A percentile compares a stretch with the other conserved stretches of the same genome.
Conservation (phyloP, 2,888 invertebrate genomes). For the Crioceris asparagi region DNA sequence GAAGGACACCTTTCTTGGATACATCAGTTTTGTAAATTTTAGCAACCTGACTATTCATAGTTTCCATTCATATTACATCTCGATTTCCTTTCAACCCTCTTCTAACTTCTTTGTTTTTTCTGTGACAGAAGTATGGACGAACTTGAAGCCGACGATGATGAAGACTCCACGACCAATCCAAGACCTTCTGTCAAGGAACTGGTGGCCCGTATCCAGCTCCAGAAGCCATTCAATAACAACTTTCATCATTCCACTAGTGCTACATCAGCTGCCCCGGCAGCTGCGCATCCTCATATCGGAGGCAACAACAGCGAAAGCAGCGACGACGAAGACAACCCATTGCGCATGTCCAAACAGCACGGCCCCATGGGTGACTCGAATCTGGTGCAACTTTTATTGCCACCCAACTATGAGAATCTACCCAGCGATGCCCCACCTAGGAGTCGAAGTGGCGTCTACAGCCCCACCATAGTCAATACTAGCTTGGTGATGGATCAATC, state of each 20-base stretch:
- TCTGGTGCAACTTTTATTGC: slow-evolving; percentile 27
- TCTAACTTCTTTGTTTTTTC: no score
- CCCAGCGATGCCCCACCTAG: slow-evolving; percentile 30
- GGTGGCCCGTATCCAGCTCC: slow-evolving; percentile 50
- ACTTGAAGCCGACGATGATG: slow-evolving; percentile 29
- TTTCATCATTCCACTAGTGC: slow-evolving; percentile 28
- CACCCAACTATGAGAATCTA: slow-evolving; percentile 47
- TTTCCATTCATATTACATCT: no score
- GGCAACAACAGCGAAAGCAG: slow-evolving; percentile 36
- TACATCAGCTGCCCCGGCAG: no score
- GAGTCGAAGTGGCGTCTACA: slow-evolving; percentile 42
- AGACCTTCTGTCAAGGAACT: slow-evolving; percentile 52
- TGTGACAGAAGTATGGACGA: slow-evolving; percentile 37
- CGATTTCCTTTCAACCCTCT: no score
- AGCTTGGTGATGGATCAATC: slow-evolving; percentile 29
- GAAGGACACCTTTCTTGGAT: no score
- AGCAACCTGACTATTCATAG: no score
- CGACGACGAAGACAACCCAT: slow-evolving; percentile 36
- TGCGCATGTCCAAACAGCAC: slow-evolving; percentile 34
- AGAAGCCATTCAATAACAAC: slow-evolving; percentile 21
- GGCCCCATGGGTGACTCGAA: slow-evolving; percentile 48
- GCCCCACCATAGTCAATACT: slow-evolving; percentile 34
- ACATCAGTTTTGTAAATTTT: no score
- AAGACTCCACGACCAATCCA: slow-evolving; percentile 31
- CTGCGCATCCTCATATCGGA: no score